phyloP scores from a whole-genome alignment of 2,888 invertebrate species.

The Tanaodytes sp. region DNA sequence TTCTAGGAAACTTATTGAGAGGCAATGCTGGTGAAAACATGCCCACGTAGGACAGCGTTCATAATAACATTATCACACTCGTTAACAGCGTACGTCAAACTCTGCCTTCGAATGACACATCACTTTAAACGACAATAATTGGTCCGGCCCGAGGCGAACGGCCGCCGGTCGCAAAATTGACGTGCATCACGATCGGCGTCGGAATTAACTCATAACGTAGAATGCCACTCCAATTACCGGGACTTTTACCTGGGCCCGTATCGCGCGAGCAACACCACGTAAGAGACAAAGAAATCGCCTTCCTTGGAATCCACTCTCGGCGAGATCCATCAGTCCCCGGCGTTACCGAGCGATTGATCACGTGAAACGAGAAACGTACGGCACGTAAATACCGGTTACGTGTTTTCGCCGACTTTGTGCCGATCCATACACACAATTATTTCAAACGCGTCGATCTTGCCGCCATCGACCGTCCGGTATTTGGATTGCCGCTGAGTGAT shows the following conservation, averaged over 20 bases:
- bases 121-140: too few relatives aligned
- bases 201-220: conserved; percentile 71
- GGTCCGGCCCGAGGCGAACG: too few relatives aligned
- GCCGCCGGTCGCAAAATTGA: too few relatives aligned
- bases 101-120: too few relatives aligned
- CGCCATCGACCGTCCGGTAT: too few relatives aligned
- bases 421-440: conserved; percentile 54
- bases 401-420: conserved; percentile 57
- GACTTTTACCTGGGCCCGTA: conserved; percentile 35
- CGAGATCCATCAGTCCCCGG: conserved; percentile 67
- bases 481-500: too few relatives aligned
- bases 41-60: too few relatives aligned
- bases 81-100: too few relatives aligned
- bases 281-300: conserved; percentile 55
- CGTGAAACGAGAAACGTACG: conserved; percentile 62
- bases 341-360: conserved; percentile 67
- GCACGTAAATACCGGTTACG: conserved; percentile 36
- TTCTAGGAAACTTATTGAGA: too few relatives aligned
- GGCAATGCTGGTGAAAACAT: too few relatives aligned
- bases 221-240: conserved; percentile 69
- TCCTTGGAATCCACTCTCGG: conserved; percentile 57
- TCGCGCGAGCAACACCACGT: conserved; percentile 38
- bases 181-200: conserved; percentile 45
- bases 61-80: too few relatives aligned
- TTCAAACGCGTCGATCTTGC: conserved; percentile 26